These are phyloP conservation scores for Sporophila hypoxantha DNA, from an alignment of 2,113 vertebrate species.

Conservation along the genomic window DNA sequence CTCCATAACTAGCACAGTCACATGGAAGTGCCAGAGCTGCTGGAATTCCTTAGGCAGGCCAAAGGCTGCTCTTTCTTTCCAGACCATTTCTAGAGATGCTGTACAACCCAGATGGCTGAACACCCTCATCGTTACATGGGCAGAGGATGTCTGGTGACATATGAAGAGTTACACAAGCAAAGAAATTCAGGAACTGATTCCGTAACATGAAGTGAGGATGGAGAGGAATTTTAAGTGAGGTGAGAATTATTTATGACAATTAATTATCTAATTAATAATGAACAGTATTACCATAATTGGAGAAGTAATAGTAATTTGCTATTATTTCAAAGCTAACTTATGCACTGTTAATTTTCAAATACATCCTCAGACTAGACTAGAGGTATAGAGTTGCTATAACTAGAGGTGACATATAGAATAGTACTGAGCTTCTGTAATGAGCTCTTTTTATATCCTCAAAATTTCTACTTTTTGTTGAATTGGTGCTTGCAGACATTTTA, in stretches of 20 bases:
- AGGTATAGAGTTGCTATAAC: neutral
- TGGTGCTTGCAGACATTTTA: neutral
- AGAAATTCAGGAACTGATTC: neutral
- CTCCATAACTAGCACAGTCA: neutral
- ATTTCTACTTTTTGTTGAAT: neutral
- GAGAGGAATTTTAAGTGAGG: neutral
- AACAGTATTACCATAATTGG: neutral
- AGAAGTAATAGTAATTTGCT: neutral
- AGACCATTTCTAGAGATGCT: neutral
- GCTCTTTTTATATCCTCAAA: neutral
- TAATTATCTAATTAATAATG: neutral
- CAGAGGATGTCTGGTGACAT: neutral
- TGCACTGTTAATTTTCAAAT: neutral
- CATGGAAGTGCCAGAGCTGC: neutral
- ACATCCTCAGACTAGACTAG: neutral
- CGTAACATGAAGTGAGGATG: neutral
- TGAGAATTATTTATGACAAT: neutral
- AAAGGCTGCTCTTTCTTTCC: neutral
- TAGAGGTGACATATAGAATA: neutral
- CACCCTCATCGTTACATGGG: fast-evolving
- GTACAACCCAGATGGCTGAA: neutral
- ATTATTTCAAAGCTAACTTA: neutral
- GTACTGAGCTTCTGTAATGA: neutral
- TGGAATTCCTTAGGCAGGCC: neutral
- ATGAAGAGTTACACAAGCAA: neutral